Base-by-base conservation (phyloP, 2,888 invertebrate genomes). In the Caenorhabditis sp. region DNA sequence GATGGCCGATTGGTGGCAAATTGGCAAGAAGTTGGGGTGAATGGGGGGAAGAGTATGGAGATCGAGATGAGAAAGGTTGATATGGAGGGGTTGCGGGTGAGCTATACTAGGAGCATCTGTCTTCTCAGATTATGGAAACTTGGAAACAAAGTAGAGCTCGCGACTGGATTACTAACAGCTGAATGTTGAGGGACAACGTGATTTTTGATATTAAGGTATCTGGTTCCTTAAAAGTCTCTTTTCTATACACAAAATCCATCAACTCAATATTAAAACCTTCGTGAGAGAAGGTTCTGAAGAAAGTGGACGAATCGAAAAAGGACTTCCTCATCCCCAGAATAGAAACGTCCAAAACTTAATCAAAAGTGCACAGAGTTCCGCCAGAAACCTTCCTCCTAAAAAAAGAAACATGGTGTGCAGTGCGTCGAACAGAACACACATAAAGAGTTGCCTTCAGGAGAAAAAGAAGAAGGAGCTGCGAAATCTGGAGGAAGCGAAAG, bases 391-490 rank as follows among this genome's bases (percentile, higher is more conserved):
- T 40, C 2, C 47, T 32, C 32, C n/a, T n/a, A n/a, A n/a, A n/a
- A n/a, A 32, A 51, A 32, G 50, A 64, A 64, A 22, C 20, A 26
- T 32, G 28, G 28, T 22, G 11, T 18, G n/a, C n/a, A n/a, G n/a
- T n/a, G n/a, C n/a, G n/a, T n/a, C n/a, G 20, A n/a, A 32, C 32
- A 9, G 44, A 15, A 22, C 60, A 53, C 35, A 65, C 61, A 70
- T 6, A 32, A 32, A 32, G 51, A 70, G 70, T 61, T 61, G 50
- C 53, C 60, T 20, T 24, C 24, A 22, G 40, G 44, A 61, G 37
- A 3, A 28, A n/a, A n/a, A n/a, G n/a, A n/a, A n/a, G n/a, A n/a
- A n/a, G n/a, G n/a, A 9, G 53, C 26, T 13, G 15, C 20, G 37
- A 26, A 58, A 35, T 58, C 58, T 35, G 60, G 60, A 44, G 60